phyloP scores from a whole-genome alignment of 92 coral and sea anemone genomes.

The Phenganax stokvisi region DNA sequence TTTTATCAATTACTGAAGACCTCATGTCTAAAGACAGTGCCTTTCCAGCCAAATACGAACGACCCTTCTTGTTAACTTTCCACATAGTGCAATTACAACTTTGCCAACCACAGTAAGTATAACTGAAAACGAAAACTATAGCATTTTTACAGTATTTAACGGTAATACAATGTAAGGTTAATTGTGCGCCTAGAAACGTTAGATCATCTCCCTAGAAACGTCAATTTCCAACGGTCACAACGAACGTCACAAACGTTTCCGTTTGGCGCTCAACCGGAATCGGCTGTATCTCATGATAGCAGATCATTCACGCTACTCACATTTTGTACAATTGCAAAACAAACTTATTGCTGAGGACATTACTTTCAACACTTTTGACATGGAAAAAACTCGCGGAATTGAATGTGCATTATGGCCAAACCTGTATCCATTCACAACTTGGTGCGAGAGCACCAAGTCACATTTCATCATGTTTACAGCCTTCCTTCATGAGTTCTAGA shows the following conservation, averaged over 20 bases:
- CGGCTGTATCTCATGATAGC: no score
- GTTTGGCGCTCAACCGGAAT: no score
- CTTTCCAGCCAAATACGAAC: neutral
- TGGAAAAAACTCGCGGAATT: conserved; percentile 23
- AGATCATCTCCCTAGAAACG: no score
- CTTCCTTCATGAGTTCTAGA: no score
- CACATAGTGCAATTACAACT: neutral
- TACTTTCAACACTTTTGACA: conserved; percentile 7
- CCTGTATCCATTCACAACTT: conserved; percentile 25
- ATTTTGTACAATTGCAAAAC: neutral
- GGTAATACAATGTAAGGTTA: no score
- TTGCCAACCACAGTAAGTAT: no score
- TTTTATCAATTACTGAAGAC: conserved; percentile 32
- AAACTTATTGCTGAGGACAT: neutral
- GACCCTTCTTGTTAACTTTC: neutral
- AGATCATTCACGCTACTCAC: neutral
- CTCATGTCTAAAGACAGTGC: conserved; percentile 7
- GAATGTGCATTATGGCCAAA: conserved; percentile 49
- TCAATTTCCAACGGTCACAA: no score
- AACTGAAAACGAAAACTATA: no score
- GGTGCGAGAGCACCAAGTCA: conserved; percentile 51
- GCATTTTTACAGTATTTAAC: no score
- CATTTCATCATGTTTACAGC: no score
- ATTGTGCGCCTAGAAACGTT: no score
- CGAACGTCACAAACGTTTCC: no score